A percentile compares a stretch with the other conserved stretches of the same genome.
Conservation (phyloP, 2,113 vertebrate genomes). For the Entelurus aequoreus region DNA sequence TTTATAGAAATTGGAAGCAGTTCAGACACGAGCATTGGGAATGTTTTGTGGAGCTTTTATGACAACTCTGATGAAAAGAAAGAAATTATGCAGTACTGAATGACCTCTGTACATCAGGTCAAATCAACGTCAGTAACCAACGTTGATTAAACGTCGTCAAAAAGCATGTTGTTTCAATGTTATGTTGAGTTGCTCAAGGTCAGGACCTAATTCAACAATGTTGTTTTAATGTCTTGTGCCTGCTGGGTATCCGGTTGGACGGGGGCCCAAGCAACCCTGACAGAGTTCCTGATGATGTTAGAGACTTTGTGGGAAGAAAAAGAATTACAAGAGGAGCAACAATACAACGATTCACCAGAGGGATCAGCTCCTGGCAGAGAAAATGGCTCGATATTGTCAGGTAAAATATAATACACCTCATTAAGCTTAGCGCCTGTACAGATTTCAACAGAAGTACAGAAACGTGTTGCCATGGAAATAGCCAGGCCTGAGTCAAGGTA, state of each 20-base stretch:
- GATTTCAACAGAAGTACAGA: slow-evolving; percentile 53
- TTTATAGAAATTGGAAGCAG: too few species aligned
- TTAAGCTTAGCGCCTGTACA: slow-evolving; percentile 39
- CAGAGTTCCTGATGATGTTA: slow-evolving; percentile 1
- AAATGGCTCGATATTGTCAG: slow-evolving; percentile 42
- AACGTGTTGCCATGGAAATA: slow-evolving; percentile 61
- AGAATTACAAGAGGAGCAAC: slow-evolving; percentile 13
- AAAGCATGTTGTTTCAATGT: too few species aligned
- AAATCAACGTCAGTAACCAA: too few species aligned
- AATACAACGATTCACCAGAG: slow-evolving; percentile 22
- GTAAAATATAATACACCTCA: slow-evolving; percentile 47
- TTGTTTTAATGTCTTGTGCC: too few species aligned
- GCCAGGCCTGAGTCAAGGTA: slow-evolving; percentile 30
- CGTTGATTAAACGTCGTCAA: too few species aligned
- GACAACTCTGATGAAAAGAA: too few species aligned
- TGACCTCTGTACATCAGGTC: too few species aligned
- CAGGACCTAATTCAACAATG: too few species aligned
- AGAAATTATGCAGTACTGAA: too few species aligned
- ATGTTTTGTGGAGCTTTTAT: too few species aligned
- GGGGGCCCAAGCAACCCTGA: slow-evolving; percentile 1
- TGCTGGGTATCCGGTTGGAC: neutral
- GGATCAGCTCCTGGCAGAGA: slow-evolving; percentile 37
- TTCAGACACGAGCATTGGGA: too few species aligned
- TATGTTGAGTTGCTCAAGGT: too few species aligned
- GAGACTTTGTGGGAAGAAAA: slow-evolving; percentile 4